Evolutionary conservation across 64 coral and sea anemone genomes (phyloP).

Genomic region (Acropora tenuis): DNA sequence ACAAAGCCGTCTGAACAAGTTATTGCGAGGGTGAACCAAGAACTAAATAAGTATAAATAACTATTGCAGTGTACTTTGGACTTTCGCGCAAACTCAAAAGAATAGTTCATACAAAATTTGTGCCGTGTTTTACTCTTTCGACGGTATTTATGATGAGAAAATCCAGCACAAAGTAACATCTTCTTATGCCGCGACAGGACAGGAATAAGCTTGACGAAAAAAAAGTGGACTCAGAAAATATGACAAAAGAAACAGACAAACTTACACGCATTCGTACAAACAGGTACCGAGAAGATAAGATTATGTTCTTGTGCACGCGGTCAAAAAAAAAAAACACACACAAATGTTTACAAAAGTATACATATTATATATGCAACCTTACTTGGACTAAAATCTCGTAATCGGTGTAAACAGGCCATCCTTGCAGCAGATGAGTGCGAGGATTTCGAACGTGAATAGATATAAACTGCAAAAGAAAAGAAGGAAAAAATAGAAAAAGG

Average conservation of each 20-base stretch:
- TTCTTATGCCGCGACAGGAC: neutral
- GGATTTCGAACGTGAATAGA: slow-evolving; percentile 38
- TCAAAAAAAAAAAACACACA: too few relatives aligned
- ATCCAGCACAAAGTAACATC: neutral
- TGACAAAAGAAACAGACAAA: neutral
- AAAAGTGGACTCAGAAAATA: too few relatives aligned
- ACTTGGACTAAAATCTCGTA: slow-evolving; percentile 43
- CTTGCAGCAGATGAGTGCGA: slow-evolving; percentile 22
- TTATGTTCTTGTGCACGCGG: too few relatives aligned
- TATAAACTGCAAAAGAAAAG: slow-evolving; percentile 20
- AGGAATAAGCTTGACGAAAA: neutral
- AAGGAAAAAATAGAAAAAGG: neutral
- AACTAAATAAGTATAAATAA: neutral
- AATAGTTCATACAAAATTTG: neutral
- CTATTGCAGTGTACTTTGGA: neutral
- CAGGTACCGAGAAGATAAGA: too few relatives aligned
- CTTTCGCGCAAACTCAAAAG: neutral
- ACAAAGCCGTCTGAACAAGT: too few relatives aligned
- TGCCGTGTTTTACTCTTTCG: too few relatives aligned
- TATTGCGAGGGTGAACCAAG: too few relatives aligned
- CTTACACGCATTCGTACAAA: too few relatives aligned
- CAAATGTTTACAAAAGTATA: neutral
- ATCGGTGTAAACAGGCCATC: slow-evolving; percentile 30
- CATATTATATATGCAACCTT: neutral
- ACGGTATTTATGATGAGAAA: neutral